phyloP scores from a whole-genome alignment of 2,888 invertebrate species.

The Sphinx pinastri region DNA sequence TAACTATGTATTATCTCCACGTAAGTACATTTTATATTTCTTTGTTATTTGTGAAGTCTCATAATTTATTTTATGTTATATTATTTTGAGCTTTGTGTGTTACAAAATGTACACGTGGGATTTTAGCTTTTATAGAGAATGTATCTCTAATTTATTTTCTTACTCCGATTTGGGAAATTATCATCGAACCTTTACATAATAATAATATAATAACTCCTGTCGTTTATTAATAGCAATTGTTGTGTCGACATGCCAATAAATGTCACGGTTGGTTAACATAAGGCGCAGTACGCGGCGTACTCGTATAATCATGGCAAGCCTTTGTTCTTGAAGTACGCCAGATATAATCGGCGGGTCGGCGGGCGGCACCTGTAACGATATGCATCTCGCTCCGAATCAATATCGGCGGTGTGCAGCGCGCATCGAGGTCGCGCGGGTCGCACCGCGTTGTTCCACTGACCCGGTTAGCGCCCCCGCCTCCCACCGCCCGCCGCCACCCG shows the following conservation, averaged over 20 bases:
- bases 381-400: slow-evolving; percentile 38
- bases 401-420: slow-evolving; percentile 41
- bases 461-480: slow-evolving; percentile 29
- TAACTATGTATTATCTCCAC: no score
- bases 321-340: slow-evolving; percentile 20
- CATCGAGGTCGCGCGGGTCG: slow-evolving; percentile 40
- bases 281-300: neutral
- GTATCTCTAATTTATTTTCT: no score
- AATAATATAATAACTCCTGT: neutral
- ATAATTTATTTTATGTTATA: no score
- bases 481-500: slow-evolving; percentile 34
- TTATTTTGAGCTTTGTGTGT: no score
- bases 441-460: slow-evolving; percentile 40
- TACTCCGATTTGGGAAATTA: no score
- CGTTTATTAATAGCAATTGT: neutral
- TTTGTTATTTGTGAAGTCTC: no score
- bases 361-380: slow-evolving; percentile 28
- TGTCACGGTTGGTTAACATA: neutral
- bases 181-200: no score
- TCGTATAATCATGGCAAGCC: slow-evolving; percentile 1
- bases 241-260: neutral
- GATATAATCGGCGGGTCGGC: slow-evolving; percentile 3
- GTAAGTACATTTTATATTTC: no score
- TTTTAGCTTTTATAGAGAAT: no score
- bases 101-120: no score